phyloP scores from a whole-genome alignment of 2,113 vertebrate species.

The human (Homo sapiens) region GRCh38 chr9:111826001-111826500 shows the following conservation, averaged over 20 bases:
- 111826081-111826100: background rate
- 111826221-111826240: background rate
- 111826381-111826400: background rate
- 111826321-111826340: background rate
- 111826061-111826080: background rate
- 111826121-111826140: background rate
- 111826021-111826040: too few species aligned
- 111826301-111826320: background rate
- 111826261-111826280: background rate
- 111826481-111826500: too few species aligned
- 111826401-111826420: background rate
- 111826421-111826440: too few species aligned
- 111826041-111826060: background rate
- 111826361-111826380: background rate
- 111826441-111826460: too few species aligned
- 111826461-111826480: too few species aligned
- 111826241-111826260: background rate
- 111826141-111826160: slow-evolving; percentile 5
- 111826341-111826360: background rate
- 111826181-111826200: background rate
- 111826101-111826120: background rate
- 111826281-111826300: background rate
- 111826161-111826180: background rate
- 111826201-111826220: too few species aligned
- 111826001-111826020: too few species aligned